phyloP scores from a whole-genome alignment of 2,888 invertebrate species.

The Thumatha senex region DNA sequence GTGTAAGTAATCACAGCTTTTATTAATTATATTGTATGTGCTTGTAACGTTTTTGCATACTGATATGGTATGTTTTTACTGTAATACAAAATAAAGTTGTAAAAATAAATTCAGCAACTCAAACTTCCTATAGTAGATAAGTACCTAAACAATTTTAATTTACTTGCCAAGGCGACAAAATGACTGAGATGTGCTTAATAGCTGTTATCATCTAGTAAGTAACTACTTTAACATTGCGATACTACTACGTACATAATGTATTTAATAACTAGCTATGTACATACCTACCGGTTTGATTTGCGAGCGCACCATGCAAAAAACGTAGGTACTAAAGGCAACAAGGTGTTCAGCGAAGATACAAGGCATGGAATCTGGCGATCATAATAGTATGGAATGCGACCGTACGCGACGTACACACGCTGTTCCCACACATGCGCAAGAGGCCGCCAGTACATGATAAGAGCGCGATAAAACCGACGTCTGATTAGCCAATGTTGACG shows the following conservation, averaged over 20 bases:
- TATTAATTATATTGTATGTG: constrained; percentile 24
- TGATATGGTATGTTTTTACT: too few species aligned
- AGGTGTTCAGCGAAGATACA: constrained; percentile 50
- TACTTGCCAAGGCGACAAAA: not conserved
- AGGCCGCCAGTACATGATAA: constrained; percentile 64
- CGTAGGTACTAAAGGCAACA: constrained; percentile 42
- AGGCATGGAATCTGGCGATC: constrained; percentile 67
- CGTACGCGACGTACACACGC: constrained; percentile 51
- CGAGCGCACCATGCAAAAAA: constrained; percentile 71
- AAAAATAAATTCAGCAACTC: not conserved
- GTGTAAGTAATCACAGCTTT: constrained; percentile 51
- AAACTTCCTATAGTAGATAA: not conserved
- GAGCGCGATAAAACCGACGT: constrained; percentile 67
- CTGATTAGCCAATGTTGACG: constrained; percentile 71
- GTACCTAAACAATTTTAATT: not conserved
- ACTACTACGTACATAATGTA: constrained; percentile 39
- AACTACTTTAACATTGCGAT: constrained; percentile 33
- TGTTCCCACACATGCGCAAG: constrained; percentile 53
- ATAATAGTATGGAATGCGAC: constrained; percentile 76
- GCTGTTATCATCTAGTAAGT: constrained; percentile 15
- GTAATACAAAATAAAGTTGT: too few species aligned
- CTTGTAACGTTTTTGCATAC: not conserved
- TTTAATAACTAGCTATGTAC: constrained; percentile 41
- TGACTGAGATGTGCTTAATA: constrained; percentile 3
- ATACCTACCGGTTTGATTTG: constrained; percentile 75